These are phyloP conservation scores for Lordiphosa collinella DNA, from an alignment of 1,140 invertebrate genomes.

Conservation along the genomic window DNA sequence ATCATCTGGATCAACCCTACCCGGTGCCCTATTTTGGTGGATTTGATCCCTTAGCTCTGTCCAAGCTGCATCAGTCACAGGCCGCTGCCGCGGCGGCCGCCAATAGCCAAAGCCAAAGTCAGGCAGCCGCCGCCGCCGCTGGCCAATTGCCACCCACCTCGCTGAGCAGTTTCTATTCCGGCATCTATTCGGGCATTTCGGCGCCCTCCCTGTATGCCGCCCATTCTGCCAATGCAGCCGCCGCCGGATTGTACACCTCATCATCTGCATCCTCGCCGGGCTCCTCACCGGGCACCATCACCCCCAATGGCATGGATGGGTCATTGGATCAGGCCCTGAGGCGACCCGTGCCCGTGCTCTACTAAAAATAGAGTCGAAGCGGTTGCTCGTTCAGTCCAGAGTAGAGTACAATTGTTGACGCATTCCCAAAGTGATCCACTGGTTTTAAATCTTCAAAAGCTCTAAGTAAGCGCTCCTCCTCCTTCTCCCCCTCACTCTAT, in stretches of 20 bases:
- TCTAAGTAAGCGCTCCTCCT: conserved; percentile 62
- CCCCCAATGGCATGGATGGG: conserved; percentile 66
- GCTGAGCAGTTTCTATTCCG: conserved; percentile 84
- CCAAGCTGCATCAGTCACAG: conserved; percentile 80
- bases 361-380: conserved; percentile 66
- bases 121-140: conserved; percentile 62
- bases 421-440: conserved; percentile 77
- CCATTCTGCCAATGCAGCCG: conserved; percentile 77
- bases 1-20: conserved; percentile 81
- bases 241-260: conserved; percentile 77
- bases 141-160: conserved; percentile 80
- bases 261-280: conserved; percentile 80
- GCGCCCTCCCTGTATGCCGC: conserved; percentile 79
- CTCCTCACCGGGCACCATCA: conserved; percentile 79
- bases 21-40: conserved; percentile 83
- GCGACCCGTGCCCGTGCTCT: conserved; percentile 82
- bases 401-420: conserved; percentile 76
- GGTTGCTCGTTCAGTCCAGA: conserved; percentile 47
- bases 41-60: conserved; percentile 84
- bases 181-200: conserved; percentile 81
- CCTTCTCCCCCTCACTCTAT: conserved; percentile 8
- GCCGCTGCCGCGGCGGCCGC: conserved; percentile 70
- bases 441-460: conserved; percentile 78
- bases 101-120: conserved; percentile 76
- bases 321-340: conserved; percentile 80